Conservation (phyloP, 2,113 vertebrate species). For the Calypte anna region DNA sequence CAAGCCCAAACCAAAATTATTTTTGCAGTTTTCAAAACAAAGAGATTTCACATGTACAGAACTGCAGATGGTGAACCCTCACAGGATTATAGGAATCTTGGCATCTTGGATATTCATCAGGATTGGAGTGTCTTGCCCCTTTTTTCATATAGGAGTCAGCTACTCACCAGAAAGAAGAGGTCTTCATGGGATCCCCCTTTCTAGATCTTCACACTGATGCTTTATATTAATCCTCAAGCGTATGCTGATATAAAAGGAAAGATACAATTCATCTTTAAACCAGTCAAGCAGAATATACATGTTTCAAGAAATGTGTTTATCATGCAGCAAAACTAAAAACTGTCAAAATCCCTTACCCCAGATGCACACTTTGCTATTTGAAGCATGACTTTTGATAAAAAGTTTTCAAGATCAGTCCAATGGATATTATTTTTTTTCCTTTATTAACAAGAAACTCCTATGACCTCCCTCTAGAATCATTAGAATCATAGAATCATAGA, state of each 20-base stretch:
- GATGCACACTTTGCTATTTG: fast-evolving
- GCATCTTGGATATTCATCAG: background rate
- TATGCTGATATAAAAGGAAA: background rate
- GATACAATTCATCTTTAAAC: background rate
- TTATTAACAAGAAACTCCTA: background rate
- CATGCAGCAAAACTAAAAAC: background rate
- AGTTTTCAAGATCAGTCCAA: background rate
- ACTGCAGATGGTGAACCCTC: background rate
- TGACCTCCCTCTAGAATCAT: too few relatives aligned
- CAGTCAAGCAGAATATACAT: background rate
- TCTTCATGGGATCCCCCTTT: background rate
- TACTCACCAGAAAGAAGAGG: background rate
- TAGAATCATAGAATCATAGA: too few relatives aligned
- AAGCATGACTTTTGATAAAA: background rate
- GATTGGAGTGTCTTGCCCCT: background rate
- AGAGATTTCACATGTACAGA: background rate
- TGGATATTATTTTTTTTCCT: background rate
- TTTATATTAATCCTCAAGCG: background rate
- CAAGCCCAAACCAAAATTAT: background rate
- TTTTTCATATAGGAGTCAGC: background rate
- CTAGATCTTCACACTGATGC: background rate
- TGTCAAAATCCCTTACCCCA: background rate
- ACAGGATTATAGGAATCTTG: background rate
- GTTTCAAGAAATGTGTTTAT: background rate
- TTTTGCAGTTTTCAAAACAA: background rate